A percentile compares a stretch with the other conserved stretches of the same genome.
phyloP scores from a whole-genome alignment of 2,888 invertebrate genomes.

The Heliconius erato region DNA sequence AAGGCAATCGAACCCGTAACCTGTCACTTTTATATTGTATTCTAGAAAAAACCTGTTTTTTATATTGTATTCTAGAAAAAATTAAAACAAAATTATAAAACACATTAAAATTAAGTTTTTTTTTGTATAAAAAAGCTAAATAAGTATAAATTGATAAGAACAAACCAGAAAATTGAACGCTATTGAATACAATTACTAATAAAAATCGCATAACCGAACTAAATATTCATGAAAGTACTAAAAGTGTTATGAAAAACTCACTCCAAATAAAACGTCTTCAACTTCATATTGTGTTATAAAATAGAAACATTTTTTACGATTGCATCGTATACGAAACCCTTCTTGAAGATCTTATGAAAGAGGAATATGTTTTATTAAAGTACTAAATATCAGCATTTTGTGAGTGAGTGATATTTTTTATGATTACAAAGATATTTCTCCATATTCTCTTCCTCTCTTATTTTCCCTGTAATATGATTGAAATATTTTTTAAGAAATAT shows the following conservation, averaged over 20 bases:
- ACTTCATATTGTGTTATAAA: slow-evolving; percentile 24
- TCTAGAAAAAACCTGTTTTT: too few species aligned
- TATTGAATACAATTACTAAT: background rate
- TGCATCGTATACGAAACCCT: slow-evolving; percentile 13
- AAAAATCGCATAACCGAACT: background rate
- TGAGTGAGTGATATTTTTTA: background rate
- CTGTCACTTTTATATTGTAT: too few species aligned
- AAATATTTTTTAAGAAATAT: too few species aligned
- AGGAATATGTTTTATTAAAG: slow-evolving; percentile 17
- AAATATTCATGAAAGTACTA: slow-evolving; percentile 20
- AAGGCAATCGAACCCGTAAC: too few species aligned
- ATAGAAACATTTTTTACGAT: slow-evolving; percentile 18
- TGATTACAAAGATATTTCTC: background rate
- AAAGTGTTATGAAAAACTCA: slow-evolving; percentile 18
- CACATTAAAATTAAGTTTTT: background rate
- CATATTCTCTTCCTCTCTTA: background rate
- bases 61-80: too few species aligned
- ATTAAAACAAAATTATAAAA: too few species aligned
- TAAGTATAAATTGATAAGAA: background rate
- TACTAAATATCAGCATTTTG: slow-evolving; percentile 20
- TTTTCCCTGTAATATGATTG: background rate
- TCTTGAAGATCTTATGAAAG: slow-evolving; percentile 3
- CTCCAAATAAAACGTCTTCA: slow-evolving; percentile 12
- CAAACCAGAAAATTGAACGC: background rate
- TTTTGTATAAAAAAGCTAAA: background rate